Base-by-base conservation (phyloP, 2,888 invertebrate genomes). In the Watsonalla cultraria region DNA sequence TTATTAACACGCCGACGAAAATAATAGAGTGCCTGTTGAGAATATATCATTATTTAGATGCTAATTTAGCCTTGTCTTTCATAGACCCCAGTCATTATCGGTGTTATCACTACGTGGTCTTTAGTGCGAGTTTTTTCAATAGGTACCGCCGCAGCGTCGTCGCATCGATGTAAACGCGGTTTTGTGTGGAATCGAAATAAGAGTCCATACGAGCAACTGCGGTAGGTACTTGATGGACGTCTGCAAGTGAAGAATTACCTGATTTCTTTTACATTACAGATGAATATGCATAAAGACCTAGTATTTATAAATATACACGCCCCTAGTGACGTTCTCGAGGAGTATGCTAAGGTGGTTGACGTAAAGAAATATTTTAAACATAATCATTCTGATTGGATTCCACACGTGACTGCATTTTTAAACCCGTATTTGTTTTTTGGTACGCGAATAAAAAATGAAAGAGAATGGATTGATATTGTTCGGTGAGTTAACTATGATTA, bases 221-320 rank as follows among this genome's bases (percentile, higher is more conserved):
- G 24, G 24, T 2, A 24, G 24, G 24, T 2, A 24, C 24, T 24
- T 1, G 24, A 24, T 24, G 24, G 24, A 24, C 24, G 24, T 24
- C 24, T 24, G 4, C 24, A 24, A 24, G 4, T 24, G 24, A 24
- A 4, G 24, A n/a, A n/a, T n/a, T 4, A 4, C 24, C 1, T 24
- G 24, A 2, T 24, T 24, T 24, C 24, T 4, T 24, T 24, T 24
- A 24, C 4, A 0, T 48, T 37, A 14, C 37, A 54, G 54, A 51
- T 54, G 47, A 34, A 33, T 5, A 46, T 34, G 6, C 47, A 54
- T 33, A 33, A 39, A 33, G n/a, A 54, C 5, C 15, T 54, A 11
- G 33, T 55, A 7, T 58, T 58, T 47, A 51, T 55, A 5, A 58
- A 58, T 50, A 49, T 58, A 11, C 58, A 58, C 45, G 55, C 55